Percentiles rank a stretch among this genome's conserved stretches.
phyloP scores from a whole-genome alignment of 64 coral and sea anemone genomes.

The Pocillopora damicornis region DNA sequence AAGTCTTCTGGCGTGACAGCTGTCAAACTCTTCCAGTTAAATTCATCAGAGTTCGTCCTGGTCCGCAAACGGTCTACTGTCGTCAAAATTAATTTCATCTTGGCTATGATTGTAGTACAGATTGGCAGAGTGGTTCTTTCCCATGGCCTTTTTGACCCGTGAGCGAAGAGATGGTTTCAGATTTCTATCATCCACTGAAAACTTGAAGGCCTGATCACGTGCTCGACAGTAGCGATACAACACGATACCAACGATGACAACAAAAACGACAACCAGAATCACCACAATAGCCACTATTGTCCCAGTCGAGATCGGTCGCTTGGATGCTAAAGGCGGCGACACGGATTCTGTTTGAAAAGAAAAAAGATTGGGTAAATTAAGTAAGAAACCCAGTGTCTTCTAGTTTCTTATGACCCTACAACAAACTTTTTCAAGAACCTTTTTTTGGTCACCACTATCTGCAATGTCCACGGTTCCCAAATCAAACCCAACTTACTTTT shows the following conservation, averaged over 20 bases:
- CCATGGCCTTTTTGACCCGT: slow-evolving; percentile 29
- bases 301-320: slow-evolving; percentile 30
- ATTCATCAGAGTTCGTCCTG: slow-evolving; percentile 50
- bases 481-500: neutral
- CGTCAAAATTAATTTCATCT: slow-evolving; percentile 60
- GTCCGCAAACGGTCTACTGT: slow-evolving; percentile 67
- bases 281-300: slow-evolving; percentile 37
- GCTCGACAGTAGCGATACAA: slow-evolving; percentile 49
- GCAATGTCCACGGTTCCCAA: too few relatives aligned
- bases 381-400: neutral
- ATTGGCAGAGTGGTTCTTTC: slow-evolving; percentile 23
- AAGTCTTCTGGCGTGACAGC: neutral
- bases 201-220: slow-evolving; percentile 22
- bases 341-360: neutral
- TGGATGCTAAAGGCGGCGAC: neutral
- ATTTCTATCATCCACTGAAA: neutral
- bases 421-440: too few relatives aligned
- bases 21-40: neutral
- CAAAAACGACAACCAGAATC: slow-evolving; percentile 34
- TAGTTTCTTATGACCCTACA: too few relatives aligned
- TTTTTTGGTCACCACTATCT: neutral
- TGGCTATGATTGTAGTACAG: slow-evolving; percentile 47
- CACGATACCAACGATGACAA: slow-evolving; percentile 29
- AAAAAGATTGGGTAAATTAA: neutral
- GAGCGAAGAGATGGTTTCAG: slow-evolving; percentile 29